Evolutionary conservation across 2,888 invertebrate species (phyloP), one percentile per base, ranked within the genome.

Genomic region (Ypsolopha scabrella): DNA sequence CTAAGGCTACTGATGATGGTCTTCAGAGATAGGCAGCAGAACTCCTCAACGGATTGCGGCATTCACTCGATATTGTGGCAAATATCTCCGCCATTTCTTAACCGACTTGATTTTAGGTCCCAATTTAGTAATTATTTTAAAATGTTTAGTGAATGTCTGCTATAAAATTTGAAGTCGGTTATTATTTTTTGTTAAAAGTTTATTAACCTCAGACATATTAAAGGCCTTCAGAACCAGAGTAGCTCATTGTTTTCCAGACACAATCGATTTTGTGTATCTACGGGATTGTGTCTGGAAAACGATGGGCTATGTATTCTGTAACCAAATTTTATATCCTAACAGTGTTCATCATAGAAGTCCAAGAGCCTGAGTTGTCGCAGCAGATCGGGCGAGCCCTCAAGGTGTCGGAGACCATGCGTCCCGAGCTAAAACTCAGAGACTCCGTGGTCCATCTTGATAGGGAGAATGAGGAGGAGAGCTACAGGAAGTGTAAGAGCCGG

Each of bases 391-490:
- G 58, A 13, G 75, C 80, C 0, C 58, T 87, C 45, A 78, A 77
- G 51, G 24, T 61, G 0, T 60, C 64, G 0, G 87, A 87, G 53
- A 68, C 70, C 0, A 38, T 56, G 0, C 64, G 62, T 0, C 60
- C 71, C 0, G 80, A 68, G 0, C 54, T 78, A 0, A 60, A 54
- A 6, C 41, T 83, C 0, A 57, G 57, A 0, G 83, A 80, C 6
- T 68, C 66, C 1, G 56, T 86, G 6, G 64, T 87, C 0, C 53
- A 62, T 1, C 50, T 87, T 35, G 78, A 86, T 50, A 64, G 87
- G 51, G 80, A 81, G 49, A 68, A 70, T 1, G 86, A 87, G 39
- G 78, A 81, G 0, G 79, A 80, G 39, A 72, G 77, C 35, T 75
- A 73, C 47, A 63, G 72, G 37, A 71, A 69, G 56, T 51, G 87